A percentile compares a stretch with the other conserved stretches of the same genome.
Conservation (phyloP, 2,797 vertebrate species). For the Triplophysa yarkandensis region DNA sequence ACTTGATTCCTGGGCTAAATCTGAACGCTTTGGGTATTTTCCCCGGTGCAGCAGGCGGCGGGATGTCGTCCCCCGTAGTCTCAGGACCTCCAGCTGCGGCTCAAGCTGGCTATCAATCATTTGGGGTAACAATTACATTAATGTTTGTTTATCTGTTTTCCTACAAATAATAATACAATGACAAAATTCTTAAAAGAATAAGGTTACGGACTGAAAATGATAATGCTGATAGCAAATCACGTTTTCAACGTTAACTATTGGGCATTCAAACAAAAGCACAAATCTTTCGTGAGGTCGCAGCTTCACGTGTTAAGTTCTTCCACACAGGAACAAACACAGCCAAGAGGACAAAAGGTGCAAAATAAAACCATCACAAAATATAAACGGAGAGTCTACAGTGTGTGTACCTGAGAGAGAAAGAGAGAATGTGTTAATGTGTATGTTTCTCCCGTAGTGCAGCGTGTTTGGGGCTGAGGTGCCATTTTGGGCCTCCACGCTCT, state of each 20-base stretch:
- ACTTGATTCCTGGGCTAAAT: conserved; percentile 98
- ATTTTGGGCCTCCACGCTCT: conserved; percentile 74
- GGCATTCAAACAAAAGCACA: neutral
- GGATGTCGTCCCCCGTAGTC: conserved; percentile 89
- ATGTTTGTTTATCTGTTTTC: neutral
- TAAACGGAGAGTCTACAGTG: neutral
- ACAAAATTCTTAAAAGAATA: too few species aligned
- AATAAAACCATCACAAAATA: neutral
- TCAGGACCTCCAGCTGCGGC: conserved; percentile 84
- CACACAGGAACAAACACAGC: neutral
- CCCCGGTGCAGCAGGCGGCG: conserved; percentile 87
- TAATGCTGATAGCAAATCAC: neutral
- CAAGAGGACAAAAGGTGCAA: too few species aligned
- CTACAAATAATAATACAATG: neutral
- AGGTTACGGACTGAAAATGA: too few species aligned
- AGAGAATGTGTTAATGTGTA: conserved; percentile 60
- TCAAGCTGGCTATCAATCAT: conserved; percentile 85
- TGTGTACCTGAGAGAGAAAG: neutral
- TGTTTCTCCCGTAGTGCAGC: conserved; percentile 74
- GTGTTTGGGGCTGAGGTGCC: conserved; percentile 75
- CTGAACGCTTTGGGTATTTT: conserved; percentile 96
- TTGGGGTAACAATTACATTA: conserved; percentile 83
- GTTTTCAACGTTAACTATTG: neutral
- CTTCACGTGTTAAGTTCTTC: neutral
- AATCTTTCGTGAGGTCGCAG: neutral